Evolutionary conservation across 2,888 invertebrate species (phyloP), one percentile per base, ranked within the genome.

Genomic region (Drosophila niveifrons): DNA sequence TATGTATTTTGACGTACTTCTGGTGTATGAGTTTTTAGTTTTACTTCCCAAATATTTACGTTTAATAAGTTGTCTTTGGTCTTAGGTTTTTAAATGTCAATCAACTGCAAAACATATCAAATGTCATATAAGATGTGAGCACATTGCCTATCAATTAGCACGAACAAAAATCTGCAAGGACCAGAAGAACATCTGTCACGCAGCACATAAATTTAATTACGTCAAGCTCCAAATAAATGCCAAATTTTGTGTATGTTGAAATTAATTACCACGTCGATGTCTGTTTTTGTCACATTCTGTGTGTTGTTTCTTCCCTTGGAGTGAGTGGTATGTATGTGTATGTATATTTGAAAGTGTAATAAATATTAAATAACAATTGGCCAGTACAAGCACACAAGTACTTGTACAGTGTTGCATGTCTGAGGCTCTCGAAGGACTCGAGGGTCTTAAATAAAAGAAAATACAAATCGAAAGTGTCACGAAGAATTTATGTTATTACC

Each of bases 401-500:
- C 23, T 23, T 6, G 6, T 23, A 23, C 36, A 56, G 36, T 55
- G 34, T n/a, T 15, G 29, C 23, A 13, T 2, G 52, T 34, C 28
- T 23, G 10, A 18, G 23, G 46, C 47, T 23, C 68, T 72, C 70
- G 47, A 67, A 64, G 67, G 76, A 76, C 68, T 76, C 66, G 67
- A 72, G 75, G 86, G 78, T 80, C 88, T 88, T 80, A 71, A 83
- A 88, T 83, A 80, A 88, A 88, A 83, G 86, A 88, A 83, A 82
- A 83, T 80, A 71, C 78, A 88, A 78, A 83, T 83, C 80, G 88
- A 88, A 83, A 83, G 82, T 88, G 82, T 88, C 88, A 77, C 82
- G 79, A 63, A 64, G 51, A 88, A 83, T 83, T 88, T 88, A 83
- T 83, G 88, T 83, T 85, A 88, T 83, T 85, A 80, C 75, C 72